Percentiles rank a stretch among this genome's conserved stretches.
phyloP scores from a whole-genome alignment of 2,797 vertebrate genomes.

The Tokudaia tokunoshimensis region DNA sequence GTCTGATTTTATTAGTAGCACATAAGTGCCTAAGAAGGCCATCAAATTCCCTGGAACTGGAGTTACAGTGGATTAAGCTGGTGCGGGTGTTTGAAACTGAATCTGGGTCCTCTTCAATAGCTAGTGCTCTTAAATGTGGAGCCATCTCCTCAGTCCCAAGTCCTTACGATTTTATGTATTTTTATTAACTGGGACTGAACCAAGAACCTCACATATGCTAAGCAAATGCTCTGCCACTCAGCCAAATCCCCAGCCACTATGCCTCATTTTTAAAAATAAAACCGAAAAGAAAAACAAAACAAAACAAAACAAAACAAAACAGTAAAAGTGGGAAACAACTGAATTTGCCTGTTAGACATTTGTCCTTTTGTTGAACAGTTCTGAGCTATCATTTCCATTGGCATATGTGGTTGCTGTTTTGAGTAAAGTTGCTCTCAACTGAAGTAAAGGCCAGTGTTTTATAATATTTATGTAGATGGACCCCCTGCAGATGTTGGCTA shows the following conservation, averaged over 20 bases:
- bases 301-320: no score
- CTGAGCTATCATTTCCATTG: constrained; percentile 31
- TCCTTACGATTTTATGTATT: not conserved
- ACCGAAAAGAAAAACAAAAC: not conserved
- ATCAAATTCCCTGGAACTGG: not conserved
- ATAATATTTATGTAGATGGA: constrained; percentile 1
- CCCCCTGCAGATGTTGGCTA: constrained; percentile 18
- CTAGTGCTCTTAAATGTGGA: not conserved
- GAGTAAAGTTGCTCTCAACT: constrained; percentile 25
- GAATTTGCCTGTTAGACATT: constrained; percentile 5
- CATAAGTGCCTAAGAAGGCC: not conserved
- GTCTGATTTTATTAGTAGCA: not conserved
- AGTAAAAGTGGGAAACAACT: constrained; percentile 47
- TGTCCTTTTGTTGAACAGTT: constrained; percentile 52
- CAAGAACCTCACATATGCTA: not conserved
- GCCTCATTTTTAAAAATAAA: constrained; percentile 31
- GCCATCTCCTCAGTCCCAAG: not conserved
- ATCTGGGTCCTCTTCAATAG: not conserved
- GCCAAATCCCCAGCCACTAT: not conserved
- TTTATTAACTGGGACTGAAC: not conserved
- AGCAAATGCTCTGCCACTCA: not conserved
- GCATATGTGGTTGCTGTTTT: constrained; percentile 45
- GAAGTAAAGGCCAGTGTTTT: constrained; percentile 60
- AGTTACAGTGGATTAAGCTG: not conserved
- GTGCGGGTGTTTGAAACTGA: not conserved